Evolutionary conservation across 2,797 vertebrate species (phyloP).

Genomic region (Ctenopoma kingsleyae): DNA sequence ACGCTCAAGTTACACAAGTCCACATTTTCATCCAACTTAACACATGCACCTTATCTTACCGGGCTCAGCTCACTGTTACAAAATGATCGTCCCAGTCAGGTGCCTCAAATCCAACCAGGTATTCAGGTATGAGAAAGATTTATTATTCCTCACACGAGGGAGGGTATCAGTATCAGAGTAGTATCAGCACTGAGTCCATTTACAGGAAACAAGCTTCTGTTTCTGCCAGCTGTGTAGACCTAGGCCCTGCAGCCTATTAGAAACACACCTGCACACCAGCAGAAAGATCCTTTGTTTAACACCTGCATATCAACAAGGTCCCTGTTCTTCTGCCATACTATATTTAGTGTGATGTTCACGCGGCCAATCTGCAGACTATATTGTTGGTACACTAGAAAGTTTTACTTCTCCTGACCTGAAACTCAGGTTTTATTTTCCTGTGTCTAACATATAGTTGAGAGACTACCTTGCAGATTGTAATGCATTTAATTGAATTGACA

Average conservation of each 20-base stretch:
- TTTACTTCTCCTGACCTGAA: not conserved
- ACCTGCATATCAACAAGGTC: constrained; percentile 26
- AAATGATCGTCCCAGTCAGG: not conserved
- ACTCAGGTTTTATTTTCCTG: not conserved
- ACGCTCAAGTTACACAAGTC: constrained; percentile 13
- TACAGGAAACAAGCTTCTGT: constrained; percentile 23
- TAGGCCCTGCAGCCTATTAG: constrained; percentile 25
- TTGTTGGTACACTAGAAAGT: not conserved
- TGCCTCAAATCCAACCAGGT: constrained; percentile 8
- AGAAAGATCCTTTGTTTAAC: constrained; percentile 51
- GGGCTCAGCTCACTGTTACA: not conserved
- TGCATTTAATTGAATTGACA: not conserved
- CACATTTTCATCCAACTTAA: constrained; percentile 16
- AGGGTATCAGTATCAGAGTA: too few relatives aligned
- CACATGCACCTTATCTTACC: not conserved
- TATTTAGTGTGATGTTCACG: constrained; percentile 1
- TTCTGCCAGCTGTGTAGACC: constrained; percentile 27
- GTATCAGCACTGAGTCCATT: not conserved
- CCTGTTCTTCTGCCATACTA: constrained; percentile 1
- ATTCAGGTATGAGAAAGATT: not conserved
- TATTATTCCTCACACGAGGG: not conserved
- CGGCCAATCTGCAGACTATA: not conserved
- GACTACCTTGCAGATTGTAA: not conserved
- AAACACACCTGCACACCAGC: constrained; percentile 50
- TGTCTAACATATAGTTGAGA: not conserved